Conservation (phyloP, 2,797 vertebrate species). For the Falco cherrug region DNA sequence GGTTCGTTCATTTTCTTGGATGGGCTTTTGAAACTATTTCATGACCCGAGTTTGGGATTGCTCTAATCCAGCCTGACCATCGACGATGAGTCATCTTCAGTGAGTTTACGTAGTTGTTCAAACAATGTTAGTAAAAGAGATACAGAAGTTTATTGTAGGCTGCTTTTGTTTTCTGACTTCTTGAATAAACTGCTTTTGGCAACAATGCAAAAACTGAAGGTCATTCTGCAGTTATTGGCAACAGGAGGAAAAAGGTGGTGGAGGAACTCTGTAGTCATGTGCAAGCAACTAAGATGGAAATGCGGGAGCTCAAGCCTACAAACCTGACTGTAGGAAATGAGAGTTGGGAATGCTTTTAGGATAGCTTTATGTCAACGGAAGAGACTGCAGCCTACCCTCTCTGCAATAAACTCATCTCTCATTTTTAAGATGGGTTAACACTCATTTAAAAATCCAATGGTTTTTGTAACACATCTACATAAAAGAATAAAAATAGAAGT, state of each 20-base stretch:
- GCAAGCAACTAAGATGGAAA: not conserved
- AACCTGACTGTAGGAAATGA: not conserved
- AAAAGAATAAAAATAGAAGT: not conserved
- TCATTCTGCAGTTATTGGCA: not conserved
- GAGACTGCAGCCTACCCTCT: not conserved
- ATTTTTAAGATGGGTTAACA: not conserved
- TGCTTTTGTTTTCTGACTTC: not conserved
- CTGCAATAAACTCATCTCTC: not conserved
- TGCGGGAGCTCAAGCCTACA: not conserved
- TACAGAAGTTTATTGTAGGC: not conserved
- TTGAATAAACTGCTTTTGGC: constrained; percentile 15
- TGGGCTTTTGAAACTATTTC: not conserved
- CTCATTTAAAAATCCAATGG: not conserved
- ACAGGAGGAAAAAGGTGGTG: not conserved
- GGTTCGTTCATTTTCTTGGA: not conserved
- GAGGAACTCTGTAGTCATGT: not conserved
- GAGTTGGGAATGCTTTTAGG: not conserved
- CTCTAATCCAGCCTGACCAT: not conserved
- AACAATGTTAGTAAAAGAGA: not conserved
- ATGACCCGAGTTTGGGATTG: not conserved
- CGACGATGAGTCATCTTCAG: rapidly evolving
- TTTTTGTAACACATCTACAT: not conserved
- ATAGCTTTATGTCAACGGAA: not conserved
- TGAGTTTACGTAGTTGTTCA: not conserved
- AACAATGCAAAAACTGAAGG: not conserved